These are phyloP conservation scores for Trichonephila clavata DNA, from an alignment of 1,140 invertebrate species.

Conservation along the genomic window DNA sequence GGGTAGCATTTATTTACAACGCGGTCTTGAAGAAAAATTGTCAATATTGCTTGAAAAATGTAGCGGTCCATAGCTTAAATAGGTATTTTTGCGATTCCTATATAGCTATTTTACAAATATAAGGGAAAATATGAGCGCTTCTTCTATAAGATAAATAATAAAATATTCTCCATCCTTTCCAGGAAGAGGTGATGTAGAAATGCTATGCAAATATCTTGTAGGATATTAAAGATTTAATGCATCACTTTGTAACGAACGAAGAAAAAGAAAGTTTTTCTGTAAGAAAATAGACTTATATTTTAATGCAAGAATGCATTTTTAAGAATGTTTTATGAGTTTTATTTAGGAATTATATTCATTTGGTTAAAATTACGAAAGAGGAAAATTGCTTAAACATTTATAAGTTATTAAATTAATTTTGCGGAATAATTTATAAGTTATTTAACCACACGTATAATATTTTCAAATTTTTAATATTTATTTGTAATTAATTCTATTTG, in stretches of 20 bases:
- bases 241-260: neutral
- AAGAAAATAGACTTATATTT: too few species aligned
- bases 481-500: too few species aligned
- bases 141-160: neutral
- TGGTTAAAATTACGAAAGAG: too few species aligned
- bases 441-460: too few species aligned
- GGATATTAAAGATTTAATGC: neutral
- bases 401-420: too few species aligned
- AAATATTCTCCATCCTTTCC: neutral
- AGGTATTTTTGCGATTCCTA: neutral
- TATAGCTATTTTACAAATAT: neutral
- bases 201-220: neutral
- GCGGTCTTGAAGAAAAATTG: slow-evolving; percentile 9
- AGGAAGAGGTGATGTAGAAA: neutral
- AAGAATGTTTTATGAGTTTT: too few species aligned
- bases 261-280: too few species aligned
- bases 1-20: slow-evolving; percentile 8
- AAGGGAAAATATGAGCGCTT: neutral
- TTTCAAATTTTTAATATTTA: too few species aligned
- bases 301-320: too few species aligned
- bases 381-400: too few species aligned
- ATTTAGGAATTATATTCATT: too few species aligned
- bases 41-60: neutral
- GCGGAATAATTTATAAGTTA: too few species aligned
- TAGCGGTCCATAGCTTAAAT: neutral